Percentiles rank a stretch among this genome's conserved stretches.
Conservation (phyloP, 1,140 invertebrate species). For the Rhagoletis zephyria region DNA sequence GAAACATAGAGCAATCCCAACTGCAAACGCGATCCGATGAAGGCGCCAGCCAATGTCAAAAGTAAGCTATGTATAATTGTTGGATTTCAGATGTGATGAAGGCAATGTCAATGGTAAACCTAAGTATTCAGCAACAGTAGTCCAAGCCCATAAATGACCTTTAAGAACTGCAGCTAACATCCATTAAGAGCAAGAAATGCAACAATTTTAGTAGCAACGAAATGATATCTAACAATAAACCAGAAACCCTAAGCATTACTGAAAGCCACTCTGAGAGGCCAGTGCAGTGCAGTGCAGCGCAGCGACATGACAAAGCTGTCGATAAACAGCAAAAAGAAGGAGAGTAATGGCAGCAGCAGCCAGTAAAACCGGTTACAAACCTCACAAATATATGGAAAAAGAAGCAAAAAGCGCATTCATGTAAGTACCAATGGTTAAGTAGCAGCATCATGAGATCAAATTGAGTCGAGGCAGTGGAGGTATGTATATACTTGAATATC, state of each 20-base stretch:
- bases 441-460: constrained; percentile 12
- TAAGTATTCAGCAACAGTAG: too few species aligned
- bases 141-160: background rate
- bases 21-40: too few species aligned
- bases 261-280: constrained; percentile 12
- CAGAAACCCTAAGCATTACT: background rate
- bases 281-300: constrained; percentile 1
- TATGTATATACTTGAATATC: too few species aligned
- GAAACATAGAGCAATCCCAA: too few species aligned
- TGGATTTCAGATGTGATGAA: background rate
- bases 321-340: background rate
- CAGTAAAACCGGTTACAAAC: constrained; percentile 32
- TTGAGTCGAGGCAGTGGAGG: background rate
- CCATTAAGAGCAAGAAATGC: background rate
- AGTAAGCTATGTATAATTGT: too few species aligned
- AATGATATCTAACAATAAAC: background rate
- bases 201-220: background rate
- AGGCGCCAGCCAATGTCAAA: too few species aligned
- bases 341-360: background rate
- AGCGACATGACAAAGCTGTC: constrained; percentile 30
- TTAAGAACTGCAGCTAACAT: background rate
- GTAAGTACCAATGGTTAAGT: constrained; percentile 28
- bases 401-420: background rate
- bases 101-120: background rate
- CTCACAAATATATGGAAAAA: background rate